phyloP scores from a whole-genome alignment of 2,113 vertebrate species.

The Dermatemys mawii region DNA sequence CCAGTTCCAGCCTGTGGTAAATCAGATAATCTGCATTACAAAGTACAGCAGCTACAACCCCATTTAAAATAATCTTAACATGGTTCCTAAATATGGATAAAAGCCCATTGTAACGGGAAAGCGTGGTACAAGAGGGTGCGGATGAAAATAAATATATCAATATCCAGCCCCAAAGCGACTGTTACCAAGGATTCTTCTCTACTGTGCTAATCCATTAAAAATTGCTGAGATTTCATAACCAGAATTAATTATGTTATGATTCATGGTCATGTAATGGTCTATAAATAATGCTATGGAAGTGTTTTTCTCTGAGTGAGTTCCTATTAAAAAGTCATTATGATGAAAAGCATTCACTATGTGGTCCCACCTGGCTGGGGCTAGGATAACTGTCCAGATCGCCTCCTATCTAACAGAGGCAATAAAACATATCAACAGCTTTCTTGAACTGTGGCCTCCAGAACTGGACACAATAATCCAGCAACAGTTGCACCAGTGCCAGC shows the following conservation, averaged over 20 bases:
- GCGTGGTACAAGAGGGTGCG: conserved; percentile 57
- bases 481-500: not conserved
- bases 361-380: conserved; percentile 43
- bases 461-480: not conserved
- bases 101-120: conserved; percentile 22
- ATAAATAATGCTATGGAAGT: conserved; percentile 80
- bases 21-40: not conserved
- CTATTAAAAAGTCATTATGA: conserved; percentile 54
- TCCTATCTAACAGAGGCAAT: not conserved
- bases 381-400: not conserved
- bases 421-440: not conserved
- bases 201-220: not conserved
- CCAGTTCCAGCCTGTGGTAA: not conserved
- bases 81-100: not conserved
- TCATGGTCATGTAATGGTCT: conserved; percentile 77
- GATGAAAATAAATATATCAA: conserved; percentile 59
- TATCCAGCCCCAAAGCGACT: conserved; percentile 25
- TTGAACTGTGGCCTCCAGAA: not conserved
- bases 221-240: conserved; percentile 70
- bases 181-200: conserved; percentile 62
- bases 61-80: not conserved
- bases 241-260: conserved; percentile 73
- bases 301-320: conserved; percentile 71
- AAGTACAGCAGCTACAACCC: not conserved
- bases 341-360: conserved; percentile 18